Evolutionary conservation across 2,888 invertebrate species (phyloP).

Genomic region (Heteropelma amictum): DNA sequence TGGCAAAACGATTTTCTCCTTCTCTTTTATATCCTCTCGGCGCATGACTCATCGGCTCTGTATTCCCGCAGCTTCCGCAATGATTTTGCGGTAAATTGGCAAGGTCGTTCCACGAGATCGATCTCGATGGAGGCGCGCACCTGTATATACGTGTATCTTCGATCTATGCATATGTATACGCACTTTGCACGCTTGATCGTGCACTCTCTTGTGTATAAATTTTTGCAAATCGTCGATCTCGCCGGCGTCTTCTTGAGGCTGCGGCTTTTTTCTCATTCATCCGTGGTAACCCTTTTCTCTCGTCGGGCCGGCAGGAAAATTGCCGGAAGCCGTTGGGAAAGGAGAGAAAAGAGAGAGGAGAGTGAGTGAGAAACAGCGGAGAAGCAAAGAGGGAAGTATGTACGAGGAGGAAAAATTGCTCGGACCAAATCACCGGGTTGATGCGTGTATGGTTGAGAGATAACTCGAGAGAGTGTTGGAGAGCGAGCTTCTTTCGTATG

Average conservation of each 20-base stretch:
- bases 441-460: conserved; percentile 17
- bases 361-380: background rate
- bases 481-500: conserved; percentile 12
- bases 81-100: conserved; percentile 46
- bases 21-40: no score
- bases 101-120: conserved; percentile 49
- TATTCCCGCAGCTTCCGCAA: background rate
- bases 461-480: background rate
- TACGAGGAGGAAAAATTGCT: conserved; percentile 42
- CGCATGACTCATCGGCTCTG: background rate
- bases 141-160: conserved; percentile 17
- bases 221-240: conserved; percentile 29
- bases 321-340: conserved; percentile 54
- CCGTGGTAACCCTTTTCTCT: conserved; percentile 26
- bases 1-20: no score
- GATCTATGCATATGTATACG: background rate
- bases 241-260: conserved; percentile 10
- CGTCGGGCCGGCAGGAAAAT: conserved; percentile 41
- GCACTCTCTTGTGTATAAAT: background rate
- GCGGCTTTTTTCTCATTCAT: conserved; percentile 12
- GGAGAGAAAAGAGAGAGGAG: conserved; percentile 7
- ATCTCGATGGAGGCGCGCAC: background rate
- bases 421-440: conserved; percentile 45
- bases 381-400: background rate
- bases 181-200: conserved; percentile 6